Evolutionary conservation across 2,888 invertebrate species (phyloP).

Genomic region (Beris morrisii): DNA sequence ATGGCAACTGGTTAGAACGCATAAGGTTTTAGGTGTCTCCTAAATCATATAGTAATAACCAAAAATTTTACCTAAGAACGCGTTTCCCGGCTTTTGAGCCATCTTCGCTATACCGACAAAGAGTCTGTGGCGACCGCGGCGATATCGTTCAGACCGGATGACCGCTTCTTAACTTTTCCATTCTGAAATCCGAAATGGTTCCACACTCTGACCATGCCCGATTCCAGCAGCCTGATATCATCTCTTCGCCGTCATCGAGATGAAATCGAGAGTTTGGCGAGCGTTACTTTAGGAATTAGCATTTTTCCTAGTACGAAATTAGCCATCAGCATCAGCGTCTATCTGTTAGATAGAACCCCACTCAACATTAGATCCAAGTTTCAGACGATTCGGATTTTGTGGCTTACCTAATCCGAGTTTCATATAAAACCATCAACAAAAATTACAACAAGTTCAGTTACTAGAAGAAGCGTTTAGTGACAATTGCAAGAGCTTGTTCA

Average conservation of each 20-base stretch:
- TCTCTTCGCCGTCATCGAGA: constrained; percentile 17
- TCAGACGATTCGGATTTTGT: neutral
- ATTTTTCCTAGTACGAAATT: neutral
- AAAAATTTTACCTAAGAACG: constrained; percentile 25
- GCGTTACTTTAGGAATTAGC: neutral
- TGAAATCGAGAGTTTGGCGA: constrained; percentile 35
- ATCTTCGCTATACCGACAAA: neutral
- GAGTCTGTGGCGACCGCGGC: neutral
- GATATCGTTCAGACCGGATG: constrained; percentile 18
- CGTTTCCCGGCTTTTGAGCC: constrained; percentile 5
- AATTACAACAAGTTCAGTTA: constrained; percentile 36
- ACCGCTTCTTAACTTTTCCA: constrained; percentile 17
- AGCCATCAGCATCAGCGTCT: no score
- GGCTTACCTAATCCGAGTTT: constrained; percentile 8
- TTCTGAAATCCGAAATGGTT: constrained; percentile 26
- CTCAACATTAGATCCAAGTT: neutral
- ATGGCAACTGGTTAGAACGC: no score
- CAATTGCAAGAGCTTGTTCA: constrained; percentile 17
- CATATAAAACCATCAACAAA: constrained; percentile 38
- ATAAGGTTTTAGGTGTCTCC: neutral
- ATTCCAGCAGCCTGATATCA: constrained; percentile 20
- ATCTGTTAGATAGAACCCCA: neutral
- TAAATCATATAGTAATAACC: constrained; percentile 13
- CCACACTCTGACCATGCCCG: constrained; percentile 34
- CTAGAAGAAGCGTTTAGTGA: constrained; percentile 11